phyloP scores from a whole-genome alignment of 2,888 invertebrate genomes.

The Tenthredo amoena region DNA sequence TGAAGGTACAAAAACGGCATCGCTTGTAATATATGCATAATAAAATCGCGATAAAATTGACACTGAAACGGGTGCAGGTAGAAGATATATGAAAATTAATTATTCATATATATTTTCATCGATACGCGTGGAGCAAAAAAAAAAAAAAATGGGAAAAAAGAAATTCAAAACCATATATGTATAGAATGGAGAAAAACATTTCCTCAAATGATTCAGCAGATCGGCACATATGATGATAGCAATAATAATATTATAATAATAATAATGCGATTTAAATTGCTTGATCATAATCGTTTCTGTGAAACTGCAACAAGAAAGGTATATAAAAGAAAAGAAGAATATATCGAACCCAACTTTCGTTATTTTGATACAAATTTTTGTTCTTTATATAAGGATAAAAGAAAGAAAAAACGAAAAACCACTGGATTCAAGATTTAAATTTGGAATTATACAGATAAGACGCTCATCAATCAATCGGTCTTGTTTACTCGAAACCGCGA shows the following conservation, averaged over 20 bases:
- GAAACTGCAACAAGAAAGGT: background rate
- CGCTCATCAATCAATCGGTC: constrained; percentile 1
- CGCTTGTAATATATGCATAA: background rate
- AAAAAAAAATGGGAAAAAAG: background rate
- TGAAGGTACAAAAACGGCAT: background rate
- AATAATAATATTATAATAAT: background rate
- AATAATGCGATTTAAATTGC: background rate
- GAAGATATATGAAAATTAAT: background rate
- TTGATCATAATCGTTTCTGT: background rate
- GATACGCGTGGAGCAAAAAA: background rate
- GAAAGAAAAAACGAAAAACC: background rate
- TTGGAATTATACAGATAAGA: background rate
- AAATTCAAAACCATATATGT: background rate
- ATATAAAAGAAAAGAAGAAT: background rate
- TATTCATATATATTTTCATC: background rate
- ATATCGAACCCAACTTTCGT: background rate
- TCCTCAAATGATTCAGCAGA: background rate
- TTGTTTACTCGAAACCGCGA: constrained; percentile 14
- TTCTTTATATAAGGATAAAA: background rate
- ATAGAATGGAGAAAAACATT: background rate
- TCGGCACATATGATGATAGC: background rate
- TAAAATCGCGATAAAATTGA: background rate
- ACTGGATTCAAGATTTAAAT: background rate
- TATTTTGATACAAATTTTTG: background rate
- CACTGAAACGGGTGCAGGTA: background rate